Base-by-base conservation (phyloP, 2,888 invertebrate species). In the Trimorus sp. region DNA sequence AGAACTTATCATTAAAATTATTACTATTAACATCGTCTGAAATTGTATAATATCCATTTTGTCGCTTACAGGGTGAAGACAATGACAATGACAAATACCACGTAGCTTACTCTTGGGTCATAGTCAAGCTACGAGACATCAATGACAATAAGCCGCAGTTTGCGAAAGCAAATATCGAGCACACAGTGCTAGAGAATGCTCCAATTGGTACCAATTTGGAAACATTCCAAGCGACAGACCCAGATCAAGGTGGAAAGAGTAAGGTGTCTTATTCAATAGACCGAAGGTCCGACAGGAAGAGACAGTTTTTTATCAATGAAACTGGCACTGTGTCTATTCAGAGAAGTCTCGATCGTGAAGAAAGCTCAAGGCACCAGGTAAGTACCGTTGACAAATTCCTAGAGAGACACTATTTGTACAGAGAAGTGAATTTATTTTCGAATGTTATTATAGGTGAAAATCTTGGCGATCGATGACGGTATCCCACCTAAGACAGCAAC, bases 81-180 rank as follows among this genome's bases (percentile, higher is more conserved):
- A 97, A 97, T 90, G 97, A 97, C 92, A 97, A 97, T 92, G 99
- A 99, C 92, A 98, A 98, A 92, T 97, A 98, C 91, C 98, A 98
- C 93, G 97, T 98, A 84, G 98, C 98, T 81, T 97, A 97, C 92
- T 98, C 98, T 0, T 98, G 97, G 97, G 98, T 98, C 75, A 96
- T 97, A 83, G 97, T 98, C 40, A 97, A 96, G 89, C 93, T 99
- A 79, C 94, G 97, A 80, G 99, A 99, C 92, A 97, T 97, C 87
- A 99, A 99, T 93, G 99, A 99, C 94, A 99, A 99, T 93, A 97
- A 97, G 91, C 99, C 99, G 6, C 96, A 96, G 89, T 98, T 98
- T 91, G 98, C 98, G 89, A 94, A 96, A 84, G 97, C 98, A 59
- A 98, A 98, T 91, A 98, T 98, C 87, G 98, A 97, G 93, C 96